Percentiles rank a stretch among this genome's conserved stretches.
Evolutionary conservation across 2,113 vertebrate genomes (phyloP).

Genomic region (Cryptoleucopteryx plumbea): DNA sequence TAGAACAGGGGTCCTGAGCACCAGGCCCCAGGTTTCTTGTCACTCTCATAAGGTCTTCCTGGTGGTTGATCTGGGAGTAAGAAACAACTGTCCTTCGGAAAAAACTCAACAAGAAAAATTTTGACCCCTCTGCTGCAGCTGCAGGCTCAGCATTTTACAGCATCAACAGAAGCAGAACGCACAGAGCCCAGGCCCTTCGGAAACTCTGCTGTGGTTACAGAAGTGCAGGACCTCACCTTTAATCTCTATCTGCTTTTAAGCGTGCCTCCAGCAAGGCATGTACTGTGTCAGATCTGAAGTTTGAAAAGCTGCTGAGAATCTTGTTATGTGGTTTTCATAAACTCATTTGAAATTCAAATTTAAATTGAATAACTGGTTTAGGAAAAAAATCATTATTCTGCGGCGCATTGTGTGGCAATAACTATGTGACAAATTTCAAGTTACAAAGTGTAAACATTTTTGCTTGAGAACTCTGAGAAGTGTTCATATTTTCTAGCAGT

Average conservation of each 20-base stretch:
- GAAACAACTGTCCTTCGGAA: not conserved
- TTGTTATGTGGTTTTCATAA: not conserved
- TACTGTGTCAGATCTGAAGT: not conserved
- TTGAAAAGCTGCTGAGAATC: not conserved
- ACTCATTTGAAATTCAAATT: not conserved
- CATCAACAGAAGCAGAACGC: not conserved
- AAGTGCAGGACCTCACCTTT: not conserved
- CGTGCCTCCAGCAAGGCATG: not conserved
- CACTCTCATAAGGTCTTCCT: not conserved
- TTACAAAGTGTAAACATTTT: not conserved
- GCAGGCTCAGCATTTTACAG: not conserved
- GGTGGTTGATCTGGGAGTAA: not conserved
- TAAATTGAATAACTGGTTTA: not conserved
- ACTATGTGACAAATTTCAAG: not conserved
- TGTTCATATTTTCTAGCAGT: not conserved
- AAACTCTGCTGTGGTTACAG: not conserved
- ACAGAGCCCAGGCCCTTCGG: not conserved
- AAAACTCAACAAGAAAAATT: not conserved
- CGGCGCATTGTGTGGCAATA: not conserved
- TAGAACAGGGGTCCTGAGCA: not conserved
- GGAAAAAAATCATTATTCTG: not conserved
- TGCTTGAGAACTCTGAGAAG: not conserved
- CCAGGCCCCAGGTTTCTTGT: not conserved
- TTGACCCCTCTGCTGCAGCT: not conserved
- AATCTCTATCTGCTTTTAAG: not conserved